Evolutionary conservation across 2,797 vertebrate species (phyloP).

Genomic region (Malurus splendens): DNA sequence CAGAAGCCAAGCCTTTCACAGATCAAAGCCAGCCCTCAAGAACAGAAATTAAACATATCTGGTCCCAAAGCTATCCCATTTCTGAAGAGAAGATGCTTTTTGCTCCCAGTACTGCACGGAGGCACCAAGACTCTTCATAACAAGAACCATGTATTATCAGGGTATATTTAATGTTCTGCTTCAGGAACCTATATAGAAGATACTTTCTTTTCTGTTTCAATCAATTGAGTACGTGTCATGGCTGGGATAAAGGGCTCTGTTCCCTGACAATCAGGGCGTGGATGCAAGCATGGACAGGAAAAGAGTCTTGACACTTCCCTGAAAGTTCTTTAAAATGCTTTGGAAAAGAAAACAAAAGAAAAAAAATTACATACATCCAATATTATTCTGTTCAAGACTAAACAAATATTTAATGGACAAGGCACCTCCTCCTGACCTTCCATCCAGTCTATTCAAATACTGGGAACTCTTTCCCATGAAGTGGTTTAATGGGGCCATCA

Average conservation of each 20-base stretch:
- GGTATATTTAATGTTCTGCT: background rate
- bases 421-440: background rate
- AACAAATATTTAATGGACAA: background rate
- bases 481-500: background rate
- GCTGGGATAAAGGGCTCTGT: background rate
- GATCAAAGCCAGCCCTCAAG: background rate
- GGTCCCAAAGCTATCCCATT: background rate
- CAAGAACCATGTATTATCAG: background rate
- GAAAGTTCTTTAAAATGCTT: background rate
- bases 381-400: background rate
- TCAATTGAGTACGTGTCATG: accelerated
- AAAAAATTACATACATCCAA: accelerated
- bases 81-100: background rate
- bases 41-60: background rate
- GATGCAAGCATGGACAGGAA: background rate
- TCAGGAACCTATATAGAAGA: background rate
- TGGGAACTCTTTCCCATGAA: background rate
- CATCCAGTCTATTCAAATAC: background rate
- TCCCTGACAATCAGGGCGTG: background rate
- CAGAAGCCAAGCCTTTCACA: background rate
- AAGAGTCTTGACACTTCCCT: background rate
- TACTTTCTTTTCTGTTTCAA: background rate
- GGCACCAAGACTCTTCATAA: background rate
- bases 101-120: background rate
- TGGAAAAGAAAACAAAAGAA: background rate